Base-by-base conservation (phyloP, 2,888 invertebrate genomes). In the Chloroclysta siterata region DNA sequence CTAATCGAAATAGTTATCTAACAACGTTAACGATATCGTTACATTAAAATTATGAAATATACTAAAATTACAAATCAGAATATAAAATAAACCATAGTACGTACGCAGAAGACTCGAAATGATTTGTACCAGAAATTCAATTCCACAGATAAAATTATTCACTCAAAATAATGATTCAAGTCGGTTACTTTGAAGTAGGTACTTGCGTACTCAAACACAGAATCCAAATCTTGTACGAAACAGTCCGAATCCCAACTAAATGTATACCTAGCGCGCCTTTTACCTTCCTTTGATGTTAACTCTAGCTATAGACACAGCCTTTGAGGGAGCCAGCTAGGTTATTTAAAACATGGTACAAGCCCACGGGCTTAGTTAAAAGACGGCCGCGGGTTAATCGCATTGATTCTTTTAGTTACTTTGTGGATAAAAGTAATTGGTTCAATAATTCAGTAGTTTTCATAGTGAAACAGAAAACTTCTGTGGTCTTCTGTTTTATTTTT, bases 211-310 rank as follows among this genome's bases (percentile, higher is more conserved):
- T 62, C 56, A 56, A 62, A 61, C 39, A 47, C 39, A 47, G 55
- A 44, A 33, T 52, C 52, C 36, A 44, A 56, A 62, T 62, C 46
- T 62, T 56, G 46, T 8, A 36, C 46, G 47, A 62, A 62, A 62
- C 47, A 11, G 15, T 57, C 46, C 39, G 41, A 52, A 62, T 56
- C 53, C 56, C 29, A 10, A 46, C 44, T 51, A 36, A 62, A 56
- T 62, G 39, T 47, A 39, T 62, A 42, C 28, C 17, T 50, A 61
- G 46, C 44, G 47, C 14, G 29, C 33, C 15, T 15, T 65, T 48
- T 53, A 52, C 53, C 15, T 53, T 47, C 29, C 51, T 63, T 71
- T 71, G 50, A 70, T 70, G 68, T 53, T 56, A 66, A 68, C 55
- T 56, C 17, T 29, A 44, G 17, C 53, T 54, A n/a, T 39, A 41